Conservation (phyloP, 2,888 invertebrate genomes). For the Acleris laterana region DNA sequence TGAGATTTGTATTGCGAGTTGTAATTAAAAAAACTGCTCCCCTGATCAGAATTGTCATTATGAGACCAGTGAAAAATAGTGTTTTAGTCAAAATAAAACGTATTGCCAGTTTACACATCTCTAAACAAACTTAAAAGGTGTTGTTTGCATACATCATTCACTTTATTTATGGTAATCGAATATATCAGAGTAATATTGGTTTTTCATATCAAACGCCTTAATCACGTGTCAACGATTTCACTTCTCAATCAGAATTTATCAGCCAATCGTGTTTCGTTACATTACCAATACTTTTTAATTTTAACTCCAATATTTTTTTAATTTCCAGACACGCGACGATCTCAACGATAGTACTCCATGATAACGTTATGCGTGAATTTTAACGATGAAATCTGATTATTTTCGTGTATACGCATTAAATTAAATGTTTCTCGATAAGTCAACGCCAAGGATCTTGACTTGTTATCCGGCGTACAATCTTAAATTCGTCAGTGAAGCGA, state of each 20-base stretch:
- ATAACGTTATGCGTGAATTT: conserved; percentile 21
- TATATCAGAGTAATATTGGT: not conserved
- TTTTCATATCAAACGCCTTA: conserved; percentile 45
- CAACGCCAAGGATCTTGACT: conserved; percentile 12
- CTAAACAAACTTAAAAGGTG: too few species aligned
- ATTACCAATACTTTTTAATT: conserved; percentile 46
- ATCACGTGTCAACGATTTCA: conserved; percentile 47
- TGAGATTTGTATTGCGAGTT: too few species aligned
- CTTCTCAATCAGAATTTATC: conserved; percentile 53
- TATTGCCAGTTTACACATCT: too few species aligned
- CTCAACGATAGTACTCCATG: conserved; percentile 55
- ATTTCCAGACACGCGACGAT: conserved; percentile 52
- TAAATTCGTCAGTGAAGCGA: not conserved
- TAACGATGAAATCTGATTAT: conserved; percentile 21
- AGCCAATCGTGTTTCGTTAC: conserved; percentile 35
- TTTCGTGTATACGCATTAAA: conserved; percentile 21
- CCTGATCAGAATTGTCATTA: too few species aligned
- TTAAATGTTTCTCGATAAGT: conserved; percentile 13
- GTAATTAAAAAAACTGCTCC: too few species aligned
- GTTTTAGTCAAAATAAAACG: too few species aligned
- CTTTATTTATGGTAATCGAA: too few species aligned
- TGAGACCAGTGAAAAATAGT: too few species aligned
- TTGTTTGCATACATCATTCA: too few species aligned
- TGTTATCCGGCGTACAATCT: conserved; percentile 6
- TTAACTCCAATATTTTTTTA: conserved; percentile 43